Base-by-base conservation (phyloP, 2,888 invertebrate genomes). In the Drosophila planitibia region DNA sequence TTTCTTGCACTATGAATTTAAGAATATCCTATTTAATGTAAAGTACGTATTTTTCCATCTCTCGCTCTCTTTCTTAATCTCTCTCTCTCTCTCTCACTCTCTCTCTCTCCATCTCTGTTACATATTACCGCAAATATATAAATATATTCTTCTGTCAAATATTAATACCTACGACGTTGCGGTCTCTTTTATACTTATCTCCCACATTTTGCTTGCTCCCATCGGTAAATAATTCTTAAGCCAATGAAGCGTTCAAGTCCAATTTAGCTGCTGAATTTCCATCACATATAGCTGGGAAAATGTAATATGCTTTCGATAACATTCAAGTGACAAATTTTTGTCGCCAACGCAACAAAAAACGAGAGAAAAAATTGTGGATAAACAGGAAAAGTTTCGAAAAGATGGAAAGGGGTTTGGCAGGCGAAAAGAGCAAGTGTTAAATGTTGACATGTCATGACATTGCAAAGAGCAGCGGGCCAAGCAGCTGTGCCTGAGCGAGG, bases 391-490 rank as follows among this genome's bases (percentile, higher is more conserved):
- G 54, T 78, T 79, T 58, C 14, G 39, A 67, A 71, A 60, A 53
- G 39, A 30, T 49, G 54, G 58, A 57, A 73, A 58, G 53, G 62
- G 68, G 61, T 55, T 60, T 16, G 73, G 59, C 74, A 75, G 74
- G 76, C 76, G 73, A 81, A 85, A 80, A 74, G 90, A 87, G 90
- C 88, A 87, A 87, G 86, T 87, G 86, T 89, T 87, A 87, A 87
- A 87, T 85, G 90, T 89, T 87, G 85, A 88, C 90, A 87, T 89
- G 90, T 85, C 86, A 83, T 89, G 86, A 85, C 90, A 86, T 87
- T 81, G 82, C 87, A 87, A 71, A 74, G 89, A 87, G 85, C 76
- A 62, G 65, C 49, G 57, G 69, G 64, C 66, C 70, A 72, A 70
- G 72, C 82, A 76, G 70, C 65, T 75, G 75, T 63, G 79, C 59